Evolutionary conservation across 2,797 vertebrate species (phyloP), one percentile per base, ranked within the genome.

Genomic region (Muraenolepis orangiensis): DNA sequence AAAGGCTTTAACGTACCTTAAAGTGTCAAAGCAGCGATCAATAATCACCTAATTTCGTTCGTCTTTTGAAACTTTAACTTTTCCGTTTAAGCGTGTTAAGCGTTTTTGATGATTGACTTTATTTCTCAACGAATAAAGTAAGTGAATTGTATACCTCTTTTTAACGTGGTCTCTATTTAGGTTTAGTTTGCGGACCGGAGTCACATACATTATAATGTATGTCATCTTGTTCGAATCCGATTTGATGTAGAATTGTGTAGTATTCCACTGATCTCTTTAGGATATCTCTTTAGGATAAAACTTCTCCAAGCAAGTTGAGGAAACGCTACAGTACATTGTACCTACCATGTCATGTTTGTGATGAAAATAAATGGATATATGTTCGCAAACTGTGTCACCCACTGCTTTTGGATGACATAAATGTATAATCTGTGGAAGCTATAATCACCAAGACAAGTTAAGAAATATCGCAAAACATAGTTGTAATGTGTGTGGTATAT

Each of bases 301-400:
- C 6, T 67, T 67, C 30, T 30, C 30, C 8, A 31, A 30, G 26
- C 66, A 67, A 13, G 31, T 72, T 18, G 6, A n/a, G 12, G 5
- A 30, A 67, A 20, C 29, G 13, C 30, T 67, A 31, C 26, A 69
- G 7, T 66, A 18, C 26, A 73, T 38, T 18, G 11, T 28, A 67
- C 12, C 36, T 28, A 67, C 12, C 36, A 38, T 46, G 30, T 61
- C 38, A 8, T 74, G 61, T 40, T 28, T 31, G 31, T 61, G 6
- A 71, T 71, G 67, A 70, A 75, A 72, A 75, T 75, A 73, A 75
- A 69, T 76, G 69, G n/a, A 77, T 79, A 57, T 79, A 28, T 64
- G 74, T 80, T 79, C 51, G 76, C 4, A 64, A 74, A 38, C 51
- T 83, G 32, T 78, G 32, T 81, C 57, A 13, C 18, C 40, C 70